These are phyloP conservation scores for Drosophila elegans DNA, from an alignment of 1,140 invertebrate genomes.

Conservation along the genomic window DNA sequence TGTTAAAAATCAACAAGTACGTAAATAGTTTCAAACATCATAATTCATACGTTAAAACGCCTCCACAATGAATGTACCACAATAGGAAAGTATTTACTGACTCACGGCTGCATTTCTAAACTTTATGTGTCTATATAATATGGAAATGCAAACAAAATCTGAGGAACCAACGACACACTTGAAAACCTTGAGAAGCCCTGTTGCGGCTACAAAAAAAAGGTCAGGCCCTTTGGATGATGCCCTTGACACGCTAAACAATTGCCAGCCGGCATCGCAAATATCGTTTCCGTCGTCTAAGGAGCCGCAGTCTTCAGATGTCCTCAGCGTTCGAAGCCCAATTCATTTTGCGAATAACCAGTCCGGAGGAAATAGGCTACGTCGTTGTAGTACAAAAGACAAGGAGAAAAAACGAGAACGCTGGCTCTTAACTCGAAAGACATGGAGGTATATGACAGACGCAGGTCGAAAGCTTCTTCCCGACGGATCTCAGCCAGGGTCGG, in stretches of 20 bases:
- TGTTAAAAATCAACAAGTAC: background rate
- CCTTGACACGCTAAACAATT: conserved; percentile 38
- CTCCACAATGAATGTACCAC: background rate
- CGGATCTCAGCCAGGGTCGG: conserved; percentile 88
- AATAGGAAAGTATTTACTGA: background rate
- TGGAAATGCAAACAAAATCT: conserved; percentile 29
- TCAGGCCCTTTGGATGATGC: conserved; percentile 61
- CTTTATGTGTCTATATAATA: background rate
- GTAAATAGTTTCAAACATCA: background rate
- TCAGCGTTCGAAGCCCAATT: background rate
- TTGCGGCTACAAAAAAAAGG: conserved; percentile 61
- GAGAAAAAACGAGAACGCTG: conserved; percentile 89
- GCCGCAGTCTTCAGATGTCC: background rate
- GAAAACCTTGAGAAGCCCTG: conserved; percentile 47
- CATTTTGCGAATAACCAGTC: background rate
- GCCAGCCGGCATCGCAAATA: background rate
- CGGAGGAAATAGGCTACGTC: conserved; percentile 28
- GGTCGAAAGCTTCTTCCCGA: conserved; percentile 93
- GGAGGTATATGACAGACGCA: conserved; percentile 95
- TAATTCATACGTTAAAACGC: no score
- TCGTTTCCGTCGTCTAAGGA: no score
- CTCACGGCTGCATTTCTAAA: background rate
- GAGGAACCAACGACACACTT: background rate
- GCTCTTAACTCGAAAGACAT: conserved; percentile 94
- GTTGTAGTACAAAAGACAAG: conserved; percentile 59